These are phyloP conservation scores for Sciurus carolinensis DNA, from an alignment of 2,797 vertebrate genomes.

Conservation along the genomic window DNA sequence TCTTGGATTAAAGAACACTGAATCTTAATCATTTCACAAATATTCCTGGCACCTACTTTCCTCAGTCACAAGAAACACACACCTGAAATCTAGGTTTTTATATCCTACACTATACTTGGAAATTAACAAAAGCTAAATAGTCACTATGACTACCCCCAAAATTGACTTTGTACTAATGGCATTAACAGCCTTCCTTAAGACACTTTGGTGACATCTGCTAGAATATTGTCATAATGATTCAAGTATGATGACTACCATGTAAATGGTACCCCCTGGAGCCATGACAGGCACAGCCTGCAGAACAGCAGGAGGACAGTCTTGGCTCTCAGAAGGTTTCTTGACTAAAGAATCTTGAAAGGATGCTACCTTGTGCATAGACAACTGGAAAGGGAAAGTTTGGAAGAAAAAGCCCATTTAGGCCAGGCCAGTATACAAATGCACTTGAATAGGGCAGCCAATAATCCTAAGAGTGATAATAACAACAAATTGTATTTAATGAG, in stretches of 20 bases:
- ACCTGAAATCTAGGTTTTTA: not conserved
- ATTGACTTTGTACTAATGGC: not conserved
- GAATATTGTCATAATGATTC: not conserved
- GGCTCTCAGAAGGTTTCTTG: not conserved
- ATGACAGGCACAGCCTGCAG: not conserved
- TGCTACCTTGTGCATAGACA: not conserved
- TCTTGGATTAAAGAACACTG: constrained; percentile 16
- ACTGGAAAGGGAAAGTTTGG: not conserved
- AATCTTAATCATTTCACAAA: constrained; percentile 2
- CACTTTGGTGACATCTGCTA: not conserved
- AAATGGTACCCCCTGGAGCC: not conserved
- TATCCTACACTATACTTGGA: not conserved
- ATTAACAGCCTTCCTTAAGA: not conserved
- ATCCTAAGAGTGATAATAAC: not conserved
- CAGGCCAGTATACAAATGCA: not conserved
- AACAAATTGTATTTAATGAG: not conserved
- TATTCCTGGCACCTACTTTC: not conserved
- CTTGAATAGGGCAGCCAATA: not conserved
- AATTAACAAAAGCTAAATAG: not conserved
- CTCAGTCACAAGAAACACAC: not conserved
- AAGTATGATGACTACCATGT: not conserved
- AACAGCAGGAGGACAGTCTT: not conserved
- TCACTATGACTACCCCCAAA: not conserved
- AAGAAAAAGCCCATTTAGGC: not conserved
- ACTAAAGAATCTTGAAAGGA: not conserved